Evolutionary conservation across 2,888 invertebrate species (phyloP).

Genomic region (Nomada fabriciana): DNA sequence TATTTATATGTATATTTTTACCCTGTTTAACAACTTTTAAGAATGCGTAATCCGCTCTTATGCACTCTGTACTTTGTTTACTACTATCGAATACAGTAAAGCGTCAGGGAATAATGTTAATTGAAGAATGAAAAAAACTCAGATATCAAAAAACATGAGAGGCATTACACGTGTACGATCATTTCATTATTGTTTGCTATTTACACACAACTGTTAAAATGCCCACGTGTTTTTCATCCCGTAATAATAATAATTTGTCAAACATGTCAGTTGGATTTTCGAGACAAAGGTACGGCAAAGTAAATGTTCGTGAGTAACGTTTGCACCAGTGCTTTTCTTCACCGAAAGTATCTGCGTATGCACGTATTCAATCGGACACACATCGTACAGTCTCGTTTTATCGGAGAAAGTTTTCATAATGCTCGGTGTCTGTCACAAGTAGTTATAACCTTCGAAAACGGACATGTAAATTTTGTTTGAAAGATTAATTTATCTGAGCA

Average conservation of each 20-base stretch:
- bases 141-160: conserved; percentile 38
- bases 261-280: conserved; percentile 45
- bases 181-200: conserved; percentile 54
- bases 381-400: conserved; percentile 42
- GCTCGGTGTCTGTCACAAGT: conserved; percentile 46
- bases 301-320: conserved; percentile 31
- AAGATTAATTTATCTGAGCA: conserved; percentile 16
- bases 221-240: conserved; percentile 62
- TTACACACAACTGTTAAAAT: conserved; percentile 57
- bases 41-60: conserved; percentile 36
- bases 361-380: conserved; percentile 45
- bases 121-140: conserved; percentile 55
- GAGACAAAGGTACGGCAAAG: conserved; percentile 12
- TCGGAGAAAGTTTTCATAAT: conserved; percentile 70
- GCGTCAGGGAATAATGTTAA: conserved; percentile 35
- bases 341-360: conserved; percentile 45
- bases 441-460: conserved; percentile 63
- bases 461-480: conserved; percentile 28
- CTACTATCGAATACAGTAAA: conserved; percentile 16
- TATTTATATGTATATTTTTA: conserved; percentile 50
- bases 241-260: conserved; percentile 55
- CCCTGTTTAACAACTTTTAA: conserved; percentile 62
- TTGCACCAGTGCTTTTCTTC: conserved; percentile 41
- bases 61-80: conserved; percentile 5
- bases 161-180: conserved; percentile 30